Conservation (phyloP, 2,888 invertebrate species). For the Aspidiotus destructor region DNA sequence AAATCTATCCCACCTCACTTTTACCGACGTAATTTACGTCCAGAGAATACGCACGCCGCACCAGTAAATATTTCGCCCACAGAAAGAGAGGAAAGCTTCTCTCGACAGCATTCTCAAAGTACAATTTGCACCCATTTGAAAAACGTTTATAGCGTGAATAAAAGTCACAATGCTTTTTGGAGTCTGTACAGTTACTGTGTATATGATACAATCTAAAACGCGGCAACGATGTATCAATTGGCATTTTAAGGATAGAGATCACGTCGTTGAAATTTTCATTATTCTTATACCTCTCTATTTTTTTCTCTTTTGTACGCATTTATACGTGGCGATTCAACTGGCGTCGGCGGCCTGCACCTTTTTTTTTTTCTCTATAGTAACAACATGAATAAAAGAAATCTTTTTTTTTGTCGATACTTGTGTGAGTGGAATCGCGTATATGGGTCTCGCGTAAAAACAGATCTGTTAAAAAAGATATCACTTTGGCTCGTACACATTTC, state of each 20-base stretch:
- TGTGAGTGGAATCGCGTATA: not conserved
- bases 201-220: not conserved
- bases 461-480: conserved; percentile 21
- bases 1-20: no score
- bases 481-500: not conserved
- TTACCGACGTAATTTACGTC: not conserved
- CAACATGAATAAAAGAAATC: no score
- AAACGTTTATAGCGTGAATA: not conserved
- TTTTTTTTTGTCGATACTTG: not conserved
- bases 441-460: not conserved
- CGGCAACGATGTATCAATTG: conserved; percentile 2
- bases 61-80: not conserved
- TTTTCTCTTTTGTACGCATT: no score
- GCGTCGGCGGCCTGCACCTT: no score
- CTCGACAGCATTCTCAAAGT: not conserved
- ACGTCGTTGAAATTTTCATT: conserved; percentile 1
- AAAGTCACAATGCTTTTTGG: not conserved
- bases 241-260: not conserved
- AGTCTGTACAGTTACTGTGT: no score
- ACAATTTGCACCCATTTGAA: not conserved
- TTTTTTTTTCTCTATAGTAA: no score
- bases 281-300: not conserved
- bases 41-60: not conserved
- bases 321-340: no score
- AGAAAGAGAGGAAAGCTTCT: not conserved